Conservation (phyloP, 2,888 invertebrate genomes). For the Nezara viridula region DNA sequence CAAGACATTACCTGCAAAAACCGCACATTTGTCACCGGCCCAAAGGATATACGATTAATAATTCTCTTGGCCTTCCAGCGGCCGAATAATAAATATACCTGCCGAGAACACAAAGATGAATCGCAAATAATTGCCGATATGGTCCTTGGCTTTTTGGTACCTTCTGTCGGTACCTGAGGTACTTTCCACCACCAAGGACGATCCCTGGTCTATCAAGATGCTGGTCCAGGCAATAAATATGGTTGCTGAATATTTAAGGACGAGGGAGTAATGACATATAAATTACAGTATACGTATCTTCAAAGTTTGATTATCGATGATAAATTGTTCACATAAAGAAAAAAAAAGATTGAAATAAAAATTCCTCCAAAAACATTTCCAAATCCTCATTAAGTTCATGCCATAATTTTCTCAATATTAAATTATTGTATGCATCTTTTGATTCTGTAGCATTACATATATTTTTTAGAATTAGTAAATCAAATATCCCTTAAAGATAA, state of each 20-base stretch:
- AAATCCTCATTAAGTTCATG: not conserved
- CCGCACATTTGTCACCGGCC: constrained; percentile 11
- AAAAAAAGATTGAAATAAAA: no score
- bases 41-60: not conserved
- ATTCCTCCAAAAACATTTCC: not conserved
- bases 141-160: constrained; percentile 27
- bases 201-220: not conserved
- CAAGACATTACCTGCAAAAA: not conserved
- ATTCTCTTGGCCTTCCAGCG: not conserved
- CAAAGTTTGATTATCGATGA: not conserved
- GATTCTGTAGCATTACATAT: no score
- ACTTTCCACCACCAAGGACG: constrained; percentile 12
- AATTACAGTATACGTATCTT: not conserved
- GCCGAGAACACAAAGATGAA: constrained; percentile 12
- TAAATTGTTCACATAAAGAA: not conserved
- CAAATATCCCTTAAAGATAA: no score
- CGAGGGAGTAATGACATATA: not conserved
- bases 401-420: not conserved
- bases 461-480: no score
- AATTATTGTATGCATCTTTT: no score
- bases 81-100: not conserved
- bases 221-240: not conserved
- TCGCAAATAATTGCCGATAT: constrained; percentile 12
- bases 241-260: not conserved
- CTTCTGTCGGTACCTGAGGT: not conserved